Evolutionary conservation across 2,888 invertebrate species (phyloP), one percentile per base, ranked within the genome.

Genomic region (Hyposoter dolosus): DNA sequence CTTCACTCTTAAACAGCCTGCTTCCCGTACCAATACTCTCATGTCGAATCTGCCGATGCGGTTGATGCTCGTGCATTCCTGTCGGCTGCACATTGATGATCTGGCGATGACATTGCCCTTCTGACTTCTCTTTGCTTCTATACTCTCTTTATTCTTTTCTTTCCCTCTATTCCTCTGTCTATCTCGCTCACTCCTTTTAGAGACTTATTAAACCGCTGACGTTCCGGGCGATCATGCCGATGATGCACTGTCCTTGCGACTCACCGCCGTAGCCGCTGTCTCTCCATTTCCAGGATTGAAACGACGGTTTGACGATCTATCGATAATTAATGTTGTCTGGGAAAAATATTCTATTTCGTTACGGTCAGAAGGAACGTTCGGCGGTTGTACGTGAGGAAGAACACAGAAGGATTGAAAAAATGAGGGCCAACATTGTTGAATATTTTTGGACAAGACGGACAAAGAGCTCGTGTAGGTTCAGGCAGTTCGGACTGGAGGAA

Each of bases 51-150:
- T 68, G 75, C 47, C 53, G 74, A 63, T 72, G 82, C 56, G 60
- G 75, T 65, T 76, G 80, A 74, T 71, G 78, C 23, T 75, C 79
- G 76, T 82, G 81, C 81, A 65, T 71, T 77, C 75, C 75, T 75
- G 65, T 79, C 82, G 76, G 66, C 35, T 78, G 50, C 50, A 79
- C 84, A 83, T 83, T 89, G 89, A 89, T 89, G 88, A 88, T 74
- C 85, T 65, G 66, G 66, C 80, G 72, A 88, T 89, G 89, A 89
- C 89, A 69, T 40, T 84, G 88, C 85, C 77, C 75, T 82, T 86
- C 69, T 74, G 68, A 79, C 83, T 83, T 76, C 45, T 78, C 84
- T 84, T 75, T 81, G 63, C 72, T 56, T 76, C 35, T 35, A 35
- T 50, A 43, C 81, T 69, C 71, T 85, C 80, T 40, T 81, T 77